Conservation (phyloP, 2,113 vertebrate species). For the Otis tarda region DNA sequence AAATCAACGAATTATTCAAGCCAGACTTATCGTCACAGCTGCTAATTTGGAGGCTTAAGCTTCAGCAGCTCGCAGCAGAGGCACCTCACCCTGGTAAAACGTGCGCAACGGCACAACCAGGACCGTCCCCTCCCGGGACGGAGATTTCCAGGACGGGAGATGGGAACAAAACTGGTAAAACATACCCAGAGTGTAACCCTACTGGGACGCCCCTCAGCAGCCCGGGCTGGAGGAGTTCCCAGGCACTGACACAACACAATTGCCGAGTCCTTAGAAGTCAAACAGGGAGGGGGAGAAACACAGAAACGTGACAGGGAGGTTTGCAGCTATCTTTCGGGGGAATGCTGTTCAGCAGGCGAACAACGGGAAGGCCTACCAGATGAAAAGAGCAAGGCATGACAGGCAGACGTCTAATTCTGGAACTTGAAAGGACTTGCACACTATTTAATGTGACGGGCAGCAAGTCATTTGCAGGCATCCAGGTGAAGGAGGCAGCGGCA, state of each 20-base stretch:
- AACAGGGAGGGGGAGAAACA: background rate
- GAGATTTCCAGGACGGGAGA: background rate
- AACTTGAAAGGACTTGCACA: background rate
- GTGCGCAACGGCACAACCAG: background rate
- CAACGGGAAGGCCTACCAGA: background rate
- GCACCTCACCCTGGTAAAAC: background rate
- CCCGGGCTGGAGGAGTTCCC: background rate
- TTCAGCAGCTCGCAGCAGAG: background rate
- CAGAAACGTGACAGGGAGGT: accelerated
- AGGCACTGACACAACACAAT: background rate
- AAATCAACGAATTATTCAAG: constrained; percentile 22
- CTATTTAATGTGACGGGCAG: background rate
- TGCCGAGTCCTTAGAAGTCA: background rate
- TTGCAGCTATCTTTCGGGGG: background rate
- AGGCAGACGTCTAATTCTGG: background rate
- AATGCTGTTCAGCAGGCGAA: background rate
- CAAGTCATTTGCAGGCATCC: background rate
- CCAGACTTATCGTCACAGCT: background rate
- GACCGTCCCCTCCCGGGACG: background rate
- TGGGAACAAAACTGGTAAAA: background rate
- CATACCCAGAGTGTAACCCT: accelerated
- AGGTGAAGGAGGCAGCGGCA: background rate
- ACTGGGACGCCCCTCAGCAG: accelerated
- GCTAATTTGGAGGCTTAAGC: background rate
- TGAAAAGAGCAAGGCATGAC: background rate